These are phyloP conservation scores for Hippasteria phrygiana DNA, from an alignment of 53 echinoderm and acorn worm genomes.

Conservation along the genomic window DNA sequence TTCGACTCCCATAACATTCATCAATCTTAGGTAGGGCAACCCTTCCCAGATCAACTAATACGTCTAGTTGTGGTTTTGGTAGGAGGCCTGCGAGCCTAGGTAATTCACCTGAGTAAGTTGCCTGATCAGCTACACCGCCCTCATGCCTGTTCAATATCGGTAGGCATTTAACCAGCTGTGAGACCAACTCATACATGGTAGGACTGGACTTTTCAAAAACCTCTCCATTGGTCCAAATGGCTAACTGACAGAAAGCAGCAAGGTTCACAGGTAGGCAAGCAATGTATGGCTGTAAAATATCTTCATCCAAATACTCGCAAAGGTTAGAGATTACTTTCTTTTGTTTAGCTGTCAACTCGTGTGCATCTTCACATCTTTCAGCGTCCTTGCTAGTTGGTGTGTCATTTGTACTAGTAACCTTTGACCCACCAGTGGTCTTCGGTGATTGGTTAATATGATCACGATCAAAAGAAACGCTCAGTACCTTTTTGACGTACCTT, in stretches of 20 bases:
- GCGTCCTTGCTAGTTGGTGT: no score
- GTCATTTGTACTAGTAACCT: no score
- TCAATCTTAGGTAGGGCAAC: background rate
- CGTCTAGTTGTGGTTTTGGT: background rate
- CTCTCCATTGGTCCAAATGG: background rate
- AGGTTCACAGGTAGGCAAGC: background rate
- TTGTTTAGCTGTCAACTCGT: no score
- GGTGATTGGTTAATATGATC: no score
- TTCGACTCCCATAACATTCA: background rate
- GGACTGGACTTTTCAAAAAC: background rate
- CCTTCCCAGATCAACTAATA: background rate
- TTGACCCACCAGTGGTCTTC: no score
- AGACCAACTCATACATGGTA: background rate
- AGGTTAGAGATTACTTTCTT: background rate
- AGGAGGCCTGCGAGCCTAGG: background rate
- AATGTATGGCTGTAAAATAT: background rate
- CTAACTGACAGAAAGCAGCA: background rate
- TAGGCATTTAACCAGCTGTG: background rate
- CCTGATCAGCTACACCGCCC: background rate
- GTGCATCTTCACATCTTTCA: no score
- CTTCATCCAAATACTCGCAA: background rate
- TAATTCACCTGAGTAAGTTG: background rate
- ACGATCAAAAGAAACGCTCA: no score
- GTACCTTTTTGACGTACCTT: background rate
- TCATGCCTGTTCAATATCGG: background rate